These are phyloP conservation scores for Camponotus pennsylvanicus DNA, from an alignment of 1,140 invertebrate species.

Conservation along the genomic window DNA sequence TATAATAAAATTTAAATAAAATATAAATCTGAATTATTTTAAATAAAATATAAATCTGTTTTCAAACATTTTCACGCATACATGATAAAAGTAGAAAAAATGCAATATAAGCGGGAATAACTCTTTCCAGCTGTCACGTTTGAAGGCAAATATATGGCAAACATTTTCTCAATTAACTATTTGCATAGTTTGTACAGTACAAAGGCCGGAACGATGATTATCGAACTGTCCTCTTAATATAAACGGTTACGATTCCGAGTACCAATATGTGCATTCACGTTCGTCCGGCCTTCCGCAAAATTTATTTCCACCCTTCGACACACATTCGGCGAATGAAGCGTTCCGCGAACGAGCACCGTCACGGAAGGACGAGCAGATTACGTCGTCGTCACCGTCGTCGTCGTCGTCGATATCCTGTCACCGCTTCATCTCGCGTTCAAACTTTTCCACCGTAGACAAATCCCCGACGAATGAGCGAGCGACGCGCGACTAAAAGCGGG, in stretches of 20 bases:
- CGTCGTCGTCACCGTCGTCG: neutral
- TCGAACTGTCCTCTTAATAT: constrained; percentile 20
- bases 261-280: neutral
- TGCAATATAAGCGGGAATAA: neutral
- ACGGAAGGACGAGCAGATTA: constrained; percentile 41
- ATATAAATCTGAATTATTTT: too few relatives aligned
- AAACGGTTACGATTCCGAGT: constrained; percentile 17
- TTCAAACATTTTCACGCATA: neutral
- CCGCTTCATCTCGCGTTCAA: neutral
- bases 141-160: neutral
- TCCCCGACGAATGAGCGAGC: neutral
- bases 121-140: neutral
- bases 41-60: neutral
- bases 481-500: neutral
- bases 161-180: constrained; percentile 28
- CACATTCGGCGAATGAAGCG: constrained; percentile 49
- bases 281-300: constrained; percentile 26
- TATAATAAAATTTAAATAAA: neutral
- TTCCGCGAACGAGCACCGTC: constrained; percentile 38
- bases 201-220: neutral
- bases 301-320: constrained; percentile 43
- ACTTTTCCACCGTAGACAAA: constrained; percentile 9
- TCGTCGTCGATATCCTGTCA: constrained; percentile 32
- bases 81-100: neutral
- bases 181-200: neutral